Evolutionary conservation across 23 tunicate genomes (phyloP).

Genomic region (Styela plicata): DNA sequence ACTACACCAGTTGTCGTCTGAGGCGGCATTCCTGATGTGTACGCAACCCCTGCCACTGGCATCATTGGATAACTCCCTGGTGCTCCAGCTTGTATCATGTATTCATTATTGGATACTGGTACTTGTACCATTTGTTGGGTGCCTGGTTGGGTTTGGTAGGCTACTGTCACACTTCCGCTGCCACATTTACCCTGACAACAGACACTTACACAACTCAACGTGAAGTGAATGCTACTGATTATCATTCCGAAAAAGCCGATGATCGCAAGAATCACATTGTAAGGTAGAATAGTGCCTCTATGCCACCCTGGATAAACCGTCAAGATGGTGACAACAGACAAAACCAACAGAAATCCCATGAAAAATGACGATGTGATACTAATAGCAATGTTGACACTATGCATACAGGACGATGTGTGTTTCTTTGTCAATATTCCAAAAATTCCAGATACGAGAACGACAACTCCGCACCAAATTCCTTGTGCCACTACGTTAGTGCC

Average conservation of each 20-base stretch:
- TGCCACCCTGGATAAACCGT: neutral
- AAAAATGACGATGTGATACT: neutral
- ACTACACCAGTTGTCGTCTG: too few species aligned
- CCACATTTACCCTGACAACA: neutral
- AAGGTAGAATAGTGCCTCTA: neutral
- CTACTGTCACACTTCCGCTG: neutral
- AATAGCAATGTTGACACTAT: neutral
- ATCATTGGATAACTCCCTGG: too few species aligned
- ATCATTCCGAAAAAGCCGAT: neutral
- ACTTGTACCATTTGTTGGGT: slow-evolving; percentile 8
- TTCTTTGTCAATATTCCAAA: neutral
- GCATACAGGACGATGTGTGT: neutral
- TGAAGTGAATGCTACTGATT: neutral
- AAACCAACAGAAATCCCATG: neutral
- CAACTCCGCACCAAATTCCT: neutral
- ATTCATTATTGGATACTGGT: too few species aligned
- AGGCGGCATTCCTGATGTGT: too few species aligned
- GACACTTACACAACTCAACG: neutral
- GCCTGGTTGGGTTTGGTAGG: slow-evolving; percentile 5
- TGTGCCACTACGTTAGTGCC: neutral
- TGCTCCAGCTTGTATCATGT: too few species aligned
- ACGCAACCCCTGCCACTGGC: too few species aligned
- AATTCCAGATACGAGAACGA: neutral
- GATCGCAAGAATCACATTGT: neutral
- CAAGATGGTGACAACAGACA: neutral